phyloP scores from a whole-genome alignment of 2,113 vertebrate genomes.

The Balaeniceps rex region DNA sequence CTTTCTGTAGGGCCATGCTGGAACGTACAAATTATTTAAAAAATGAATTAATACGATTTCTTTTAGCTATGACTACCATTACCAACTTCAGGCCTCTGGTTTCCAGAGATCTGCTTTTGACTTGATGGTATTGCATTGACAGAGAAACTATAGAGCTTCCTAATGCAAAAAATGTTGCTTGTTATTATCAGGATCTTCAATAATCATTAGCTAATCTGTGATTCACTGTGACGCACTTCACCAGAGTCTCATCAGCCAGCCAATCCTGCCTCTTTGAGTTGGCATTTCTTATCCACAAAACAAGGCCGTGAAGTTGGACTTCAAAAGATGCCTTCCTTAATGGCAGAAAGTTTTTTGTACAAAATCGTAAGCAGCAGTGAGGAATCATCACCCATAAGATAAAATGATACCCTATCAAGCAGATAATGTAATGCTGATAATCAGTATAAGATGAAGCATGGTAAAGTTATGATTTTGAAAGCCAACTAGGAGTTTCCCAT shows the following conservation, averaged over 20 bases:
- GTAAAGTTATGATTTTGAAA: not conserved
- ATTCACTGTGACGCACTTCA: not conserved
- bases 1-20: not conserved
- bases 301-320: not conserved
- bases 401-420: not conserved
- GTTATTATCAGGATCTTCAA: not conserved
- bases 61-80: not conserved
- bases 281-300: not conserved
- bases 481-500: not conserved
- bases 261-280: not conserved
- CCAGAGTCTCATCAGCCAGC: not conserved
- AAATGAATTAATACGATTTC: not conserved
- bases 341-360: not conserved
- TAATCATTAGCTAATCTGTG: not conserved
- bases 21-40: not conserved
- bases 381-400: not conserved
- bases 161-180: not conserved
- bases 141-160: not conserved
- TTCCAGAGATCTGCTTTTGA: not conserved
- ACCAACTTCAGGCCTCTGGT: not conserved
- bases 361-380: not conserved
- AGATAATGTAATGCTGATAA: not conserved
- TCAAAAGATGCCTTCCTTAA: not conserved
- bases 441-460: not conserved
- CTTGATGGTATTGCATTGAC: not conserved